phyloP scores from a whole-genome alignment of 1,140 invertebrate species.

The Aleiodes sp. region DNA sequence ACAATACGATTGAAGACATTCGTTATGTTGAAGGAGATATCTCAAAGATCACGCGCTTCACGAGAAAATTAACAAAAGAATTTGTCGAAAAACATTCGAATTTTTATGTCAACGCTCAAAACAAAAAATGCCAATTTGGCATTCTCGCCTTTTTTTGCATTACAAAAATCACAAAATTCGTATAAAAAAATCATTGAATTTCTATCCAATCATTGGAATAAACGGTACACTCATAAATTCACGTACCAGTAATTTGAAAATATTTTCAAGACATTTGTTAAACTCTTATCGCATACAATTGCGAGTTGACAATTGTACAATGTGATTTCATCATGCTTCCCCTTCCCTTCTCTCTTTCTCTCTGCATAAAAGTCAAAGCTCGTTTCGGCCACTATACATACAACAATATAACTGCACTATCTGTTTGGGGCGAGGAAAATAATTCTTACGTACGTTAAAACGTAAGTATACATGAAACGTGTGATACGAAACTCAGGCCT shows the following conservation, averaged over 20 bases:
- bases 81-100: no score
- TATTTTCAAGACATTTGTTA: slow-evolving; percentile 25
- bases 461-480: slow-evolving; percentile 6
- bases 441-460: slow-evolving; percentile 20
- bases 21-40: no score
- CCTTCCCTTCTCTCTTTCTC: no score
- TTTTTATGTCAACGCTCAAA: no score
- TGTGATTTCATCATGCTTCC: slow-evolving; percentile 31
- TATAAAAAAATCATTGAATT: background rate
- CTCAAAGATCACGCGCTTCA: no score
- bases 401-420: slow-evolving; percentile 14
- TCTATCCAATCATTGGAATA: background rate
- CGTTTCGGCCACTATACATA: slow-evolving; percentile 9
- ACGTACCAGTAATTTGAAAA: slow-evolving; percentile 10
- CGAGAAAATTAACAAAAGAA: no score
- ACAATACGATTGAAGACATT: no score
- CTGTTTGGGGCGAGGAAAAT: slow-evolving; percentile 21
- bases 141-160: no score
- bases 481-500: background rate
- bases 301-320: slow-evolving; percentile 35
- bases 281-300: slow-evolving; percentile 32
- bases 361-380: background rate
- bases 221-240: slow-evolving; percentile 20
- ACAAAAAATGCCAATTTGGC: no score
- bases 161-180: no score